Conservation (phyloP, 2,797 vertebrate genomes). For the Gymnoscopelus microlampas region DNA sequence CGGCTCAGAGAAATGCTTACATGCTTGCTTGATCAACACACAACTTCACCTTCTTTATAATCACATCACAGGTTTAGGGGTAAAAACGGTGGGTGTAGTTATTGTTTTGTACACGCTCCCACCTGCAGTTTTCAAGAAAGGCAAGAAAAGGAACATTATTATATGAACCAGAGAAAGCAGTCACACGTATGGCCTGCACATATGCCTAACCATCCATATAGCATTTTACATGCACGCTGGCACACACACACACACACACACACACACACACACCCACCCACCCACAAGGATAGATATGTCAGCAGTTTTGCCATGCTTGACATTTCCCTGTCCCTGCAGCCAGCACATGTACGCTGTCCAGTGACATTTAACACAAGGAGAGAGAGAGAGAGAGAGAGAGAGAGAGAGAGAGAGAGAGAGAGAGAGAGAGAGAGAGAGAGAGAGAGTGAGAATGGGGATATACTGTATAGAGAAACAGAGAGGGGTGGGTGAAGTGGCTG, state of each 20-base stretch:
- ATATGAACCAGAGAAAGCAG: no score
- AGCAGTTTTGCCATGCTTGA: constrained; percentile 69
- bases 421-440: constrained; percentile 2
- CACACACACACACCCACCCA: constrained; percentile 20
- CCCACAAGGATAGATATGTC: constrained; percentile 34
- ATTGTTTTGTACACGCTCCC: no score
- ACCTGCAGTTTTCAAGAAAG: no score
- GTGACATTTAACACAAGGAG: constrained; percentile 71
- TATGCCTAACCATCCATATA: no score
- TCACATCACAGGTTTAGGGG: no score
- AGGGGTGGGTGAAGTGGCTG: not conserved
- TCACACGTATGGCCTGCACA: no score
- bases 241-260: constrained; percentile 6
- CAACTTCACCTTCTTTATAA: no score
- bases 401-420: constrained; percentile 15
- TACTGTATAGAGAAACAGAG: not conserved
- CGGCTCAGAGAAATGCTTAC: no score
- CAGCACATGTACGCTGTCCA: constrained; percentile 69
- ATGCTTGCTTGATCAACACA: no score
- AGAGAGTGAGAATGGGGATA: not conserved
- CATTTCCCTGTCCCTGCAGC: constrained; percentile 72
- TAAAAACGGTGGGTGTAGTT: no score
- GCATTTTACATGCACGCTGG: no score
- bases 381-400: constrained; percentile 16
- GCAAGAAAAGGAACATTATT: no score